These are phyloP conservation scores for Dasypus novemcinctus DNA, from an alignment of 2,113 vertebrate genomes.

Conservation along the genomic window DNA sequence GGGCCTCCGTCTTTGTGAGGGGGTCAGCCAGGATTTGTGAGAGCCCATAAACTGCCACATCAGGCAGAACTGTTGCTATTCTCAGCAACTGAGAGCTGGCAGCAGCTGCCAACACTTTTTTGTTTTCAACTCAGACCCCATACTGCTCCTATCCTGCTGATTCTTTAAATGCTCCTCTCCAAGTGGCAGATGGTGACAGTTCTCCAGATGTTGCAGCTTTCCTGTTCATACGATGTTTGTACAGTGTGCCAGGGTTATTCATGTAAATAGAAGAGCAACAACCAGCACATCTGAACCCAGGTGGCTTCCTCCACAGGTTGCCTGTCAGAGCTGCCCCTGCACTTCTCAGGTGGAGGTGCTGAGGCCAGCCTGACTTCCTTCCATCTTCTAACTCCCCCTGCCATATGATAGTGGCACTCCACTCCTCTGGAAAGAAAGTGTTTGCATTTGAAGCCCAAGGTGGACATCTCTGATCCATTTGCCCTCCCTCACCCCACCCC, in stretches of 20 bases:
- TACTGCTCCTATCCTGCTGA: conserved; percentile 28
- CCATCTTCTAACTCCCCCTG: not conserved
- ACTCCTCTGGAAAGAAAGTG: not conserved
- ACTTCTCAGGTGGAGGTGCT: not conserved
- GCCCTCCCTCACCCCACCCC: not conserved
- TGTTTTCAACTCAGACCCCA: conserved; percentile 26
- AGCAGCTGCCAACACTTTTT: conserved; percentile 35
- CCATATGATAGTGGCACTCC: not conserved
- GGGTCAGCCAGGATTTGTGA: conserved; percentile 22
- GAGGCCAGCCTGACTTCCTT: not conserved
- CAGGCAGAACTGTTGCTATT: conserved; percentile 42
- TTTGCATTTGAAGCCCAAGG: not conserved
- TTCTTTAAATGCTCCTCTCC: not conserved
- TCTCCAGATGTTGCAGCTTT: conserved; percentile 53
- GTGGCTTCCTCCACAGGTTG: not conserved
- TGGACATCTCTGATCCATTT: not conserved
- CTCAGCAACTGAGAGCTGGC: conserved; percentile 19
- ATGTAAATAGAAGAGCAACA: not conserved
- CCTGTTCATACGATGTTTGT: not conserved
- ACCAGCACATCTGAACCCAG: not conserved
- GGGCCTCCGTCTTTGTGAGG: conserved; percentile 48
- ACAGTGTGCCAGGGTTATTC: not conserved
- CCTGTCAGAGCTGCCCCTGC: not conserved
- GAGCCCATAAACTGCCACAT: conserved; percentile 7
- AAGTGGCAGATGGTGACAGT: conserved; percentile 44